These are phyloP conservation scores for Panopea generosa DNA, from an alignment of 2,888 invertebrate genomes.

Conservation along the genomic window DNA sequence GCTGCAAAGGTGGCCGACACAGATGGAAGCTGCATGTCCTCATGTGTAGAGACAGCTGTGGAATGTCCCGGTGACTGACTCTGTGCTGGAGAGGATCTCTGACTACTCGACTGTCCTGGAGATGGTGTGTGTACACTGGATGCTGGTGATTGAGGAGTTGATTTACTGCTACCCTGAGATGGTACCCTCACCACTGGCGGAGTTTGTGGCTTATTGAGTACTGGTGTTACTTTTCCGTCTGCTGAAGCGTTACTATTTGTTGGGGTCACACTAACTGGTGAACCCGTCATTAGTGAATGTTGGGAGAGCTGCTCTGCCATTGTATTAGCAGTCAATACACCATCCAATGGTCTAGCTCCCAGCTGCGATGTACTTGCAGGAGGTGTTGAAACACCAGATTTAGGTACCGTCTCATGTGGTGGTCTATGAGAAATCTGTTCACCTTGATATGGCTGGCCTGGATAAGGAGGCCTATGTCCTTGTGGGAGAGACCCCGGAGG, in stretches of 20 bases:
- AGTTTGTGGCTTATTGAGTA: slow-evolving; percentile 18
- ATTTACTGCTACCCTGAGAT: slow-evolving; percentile 29
- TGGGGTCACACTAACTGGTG: no score
- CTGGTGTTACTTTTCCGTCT: background rate
- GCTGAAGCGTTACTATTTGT: no score
- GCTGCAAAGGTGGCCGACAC: slow-evolving; percentile 64
- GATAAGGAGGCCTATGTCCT: background rate
- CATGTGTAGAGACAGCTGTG: slow-evolving; percentile 10
- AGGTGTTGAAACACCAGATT: no score
- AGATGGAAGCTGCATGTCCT: slow-evolving; percentile 55
- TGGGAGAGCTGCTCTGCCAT: no score
- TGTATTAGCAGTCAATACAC: no score
- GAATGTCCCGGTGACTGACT: slow-evolving; percentile 21
- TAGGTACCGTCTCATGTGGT: background rate
- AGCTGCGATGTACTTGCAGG: no score
- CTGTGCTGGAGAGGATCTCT: slow-evolving; percentile 42
- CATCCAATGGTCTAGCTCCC: no score
- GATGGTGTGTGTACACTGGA: slow-evolving; percentile 29
- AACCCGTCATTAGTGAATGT: no score
- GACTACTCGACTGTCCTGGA: slow-evolving; percentile 26
- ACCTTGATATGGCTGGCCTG: background rate
- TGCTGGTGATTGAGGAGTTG: slow-evolving; percentile 44
- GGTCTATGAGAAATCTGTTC: slow-evolving; percentile 1
- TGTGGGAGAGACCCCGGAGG: background rate
- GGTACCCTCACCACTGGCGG: slow-evolving; percentile 16